These are phyloP conservation scores for Ctenosaura bakeri DNA, from an alignment of 2,797 vertebrate species.

Conservation along the genomic window DNA sequence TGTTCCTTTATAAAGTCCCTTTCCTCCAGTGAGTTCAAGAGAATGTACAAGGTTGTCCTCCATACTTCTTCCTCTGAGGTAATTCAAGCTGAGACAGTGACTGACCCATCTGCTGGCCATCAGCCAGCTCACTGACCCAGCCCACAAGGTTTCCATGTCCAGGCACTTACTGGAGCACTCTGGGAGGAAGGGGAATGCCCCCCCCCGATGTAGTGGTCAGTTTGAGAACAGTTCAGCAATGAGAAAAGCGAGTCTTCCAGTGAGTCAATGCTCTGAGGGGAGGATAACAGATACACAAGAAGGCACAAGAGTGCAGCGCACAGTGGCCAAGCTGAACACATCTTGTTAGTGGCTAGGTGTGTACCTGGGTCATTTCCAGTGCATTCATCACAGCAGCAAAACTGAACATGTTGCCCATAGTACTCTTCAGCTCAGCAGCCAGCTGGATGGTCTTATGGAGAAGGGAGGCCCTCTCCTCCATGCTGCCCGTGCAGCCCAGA, in stretches of 20 bases:
- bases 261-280: no score
- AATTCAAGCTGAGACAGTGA: not conserved
- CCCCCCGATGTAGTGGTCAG: not conserved
- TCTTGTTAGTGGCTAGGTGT: no score
- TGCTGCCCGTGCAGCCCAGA: conserved; percentile 95
- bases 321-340: not conserved
- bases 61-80: no score
- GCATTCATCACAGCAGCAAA: conserved; percentile 97
- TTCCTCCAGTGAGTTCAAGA: not conserved
- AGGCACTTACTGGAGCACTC: not conserved
- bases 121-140: not conserved
- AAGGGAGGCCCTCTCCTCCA: conserved; percentile 91
- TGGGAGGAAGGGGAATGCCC: not conserved
- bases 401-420: conserved; percentile 97
- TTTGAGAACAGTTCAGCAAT: not conserved
- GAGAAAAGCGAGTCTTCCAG: not conserved
- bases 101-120: not conserved
- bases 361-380: conserved; percentile 95
- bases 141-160: not conserved
- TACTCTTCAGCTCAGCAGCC: conserved; percentile 94
- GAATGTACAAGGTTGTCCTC: no score
- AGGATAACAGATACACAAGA: no score
- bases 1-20: no score
- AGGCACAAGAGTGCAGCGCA: not conserved
- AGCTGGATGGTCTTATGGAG: conserved; percentile 98